Conservation (phyloP, 2,888 invertebrate genomes). For the Acleris laterana region DNA sequence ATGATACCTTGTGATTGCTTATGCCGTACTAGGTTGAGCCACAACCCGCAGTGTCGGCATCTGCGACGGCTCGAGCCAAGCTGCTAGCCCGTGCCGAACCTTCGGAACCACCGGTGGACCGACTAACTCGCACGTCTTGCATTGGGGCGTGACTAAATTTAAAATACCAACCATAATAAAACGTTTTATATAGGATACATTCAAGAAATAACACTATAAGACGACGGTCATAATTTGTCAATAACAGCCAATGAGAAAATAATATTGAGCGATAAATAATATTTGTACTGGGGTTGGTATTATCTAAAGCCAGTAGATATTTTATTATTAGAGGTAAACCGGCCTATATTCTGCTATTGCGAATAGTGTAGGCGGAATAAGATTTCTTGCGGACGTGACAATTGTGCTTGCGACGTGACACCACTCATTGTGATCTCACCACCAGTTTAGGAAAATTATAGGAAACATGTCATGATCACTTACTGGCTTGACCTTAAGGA, state of each 20-base stretch:
- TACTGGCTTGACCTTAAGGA: constrained; percentile 8
- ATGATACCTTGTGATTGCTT: constrained; percentile 23
- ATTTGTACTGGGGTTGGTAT: too few species aligned
- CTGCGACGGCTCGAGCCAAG: too few species aligned
- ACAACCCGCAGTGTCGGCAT: neutral
- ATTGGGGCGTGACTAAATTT: constrained; percentile 12
- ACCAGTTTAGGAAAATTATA: constrained; percentile 46
- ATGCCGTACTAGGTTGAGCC: constrained; percentile 4
- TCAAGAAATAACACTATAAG: too few species aligned
- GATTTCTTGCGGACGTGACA: constrained; percentile 66
- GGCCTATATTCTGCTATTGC: constrained; percentile 40
- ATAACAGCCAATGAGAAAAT: constrained; percentile 5
- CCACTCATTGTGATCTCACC: constrained; percentile 63
- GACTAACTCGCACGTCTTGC: neutral
- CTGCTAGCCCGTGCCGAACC: too few species aligned
- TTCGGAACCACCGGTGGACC: neutral
- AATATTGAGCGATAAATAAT: too few species aligned
- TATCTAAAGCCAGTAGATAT: too few species aligned
- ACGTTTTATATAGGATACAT: too few species aligned
- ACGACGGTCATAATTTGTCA: constrained; percentile 5
- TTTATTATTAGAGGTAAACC: constrained; percentile 40
- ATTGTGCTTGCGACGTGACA: constrained; percentile 63
- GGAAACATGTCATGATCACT: constrained; percentile 44
- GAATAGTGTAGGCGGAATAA: constrained; percentile 52
- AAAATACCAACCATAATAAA: constrained; percentile 1